Evolutionary conservation across 2,113 vertebrate genomes (phyloP), one percentile per base, ranked within the genome.

Genomic region (Falco punctatus): DNA sequence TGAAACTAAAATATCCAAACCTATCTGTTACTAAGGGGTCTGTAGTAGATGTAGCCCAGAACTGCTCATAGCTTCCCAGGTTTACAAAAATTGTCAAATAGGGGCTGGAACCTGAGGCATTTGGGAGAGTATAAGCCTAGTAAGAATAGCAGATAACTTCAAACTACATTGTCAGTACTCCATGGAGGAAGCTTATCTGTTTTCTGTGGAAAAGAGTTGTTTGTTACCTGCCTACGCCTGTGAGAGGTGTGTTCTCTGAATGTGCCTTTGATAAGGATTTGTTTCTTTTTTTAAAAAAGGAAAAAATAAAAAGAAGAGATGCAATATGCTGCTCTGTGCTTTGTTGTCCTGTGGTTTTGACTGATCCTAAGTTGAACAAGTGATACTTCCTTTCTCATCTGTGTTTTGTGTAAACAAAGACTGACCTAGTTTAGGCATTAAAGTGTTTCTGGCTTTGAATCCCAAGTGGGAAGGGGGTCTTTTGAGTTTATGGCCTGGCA

Each of bases 401-500:
- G 10, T 97, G 89, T 96, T 92, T 95, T 95, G 89, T 92, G 93
- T 97, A 97, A 97, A 96, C 89, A 97, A 91, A 89, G 91, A 44
- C 77, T 96, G 96, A 95, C 96, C 93, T 92, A 96, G 81, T 97
- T 96, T 94, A 87, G 81, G n/a, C 80, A 89, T 92, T 88, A 86
- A 95, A 92, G 72, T 91, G 77, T 48, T 94, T 84, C 86, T 96
- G 86, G 83, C 48, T 81, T 91, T 95, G 89, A 94, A 91, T 96
- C 70, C 65, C 44, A 91, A 87, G 62, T 86, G 73, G 51, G 58
- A 95, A 75, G 62, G 57, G 65, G 59, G 62, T 12, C 8, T 86
- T 91, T 81, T 86, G 75, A 88, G 88, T 78, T 62, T 95, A 48
- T 84, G 77, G 42, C 20, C 48, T 92, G 69, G 30, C 49, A 67